phyloP scores from a whole-genome alignment of 2,888 invertebrate genomes.

The Emmelina monodactyla region DNA sequence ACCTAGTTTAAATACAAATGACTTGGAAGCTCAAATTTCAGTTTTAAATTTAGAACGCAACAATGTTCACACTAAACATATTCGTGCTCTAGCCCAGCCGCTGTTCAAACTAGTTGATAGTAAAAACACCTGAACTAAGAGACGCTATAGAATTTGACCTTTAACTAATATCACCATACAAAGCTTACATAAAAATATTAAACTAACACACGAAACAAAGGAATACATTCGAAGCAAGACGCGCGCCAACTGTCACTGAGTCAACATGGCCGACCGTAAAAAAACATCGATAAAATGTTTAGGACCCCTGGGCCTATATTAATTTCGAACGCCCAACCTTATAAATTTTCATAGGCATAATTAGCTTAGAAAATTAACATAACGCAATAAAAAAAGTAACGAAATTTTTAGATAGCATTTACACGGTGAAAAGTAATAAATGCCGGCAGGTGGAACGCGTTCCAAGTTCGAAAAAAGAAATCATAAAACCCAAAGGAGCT shows the following conservation, averaged over 20 bases:
- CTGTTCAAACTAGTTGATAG: too few relatives aligned
- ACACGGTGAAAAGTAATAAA: constrained; percentile 46
- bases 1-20: too few relatives aligned
- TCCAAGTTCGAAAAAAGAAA: constrained; percentile 19
- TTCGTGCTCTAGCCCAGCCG: too few relatives aligned
- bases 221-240: constrained; percentile 46
- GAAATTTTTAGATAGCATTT: constrained; percentile 59
- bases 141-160: constrained; percentile 35
- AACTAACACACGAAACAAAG: constrained; percentile 43
- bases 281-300: constrained; percentile 50
- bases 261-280: constrained; percentile 32
- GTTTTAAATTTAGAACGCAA: too few relatives aligned
- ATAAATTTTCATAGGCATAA: constrained; percentile 64
- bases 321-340: constrained; percentile 48
- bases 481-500: constrained; percentile 21
- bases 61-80: too few relatives aligned
- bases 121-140: too few relatives aligned
- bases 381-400: constrained; percentile 59
- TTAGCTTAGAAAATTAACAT: constrained; percentile 64
- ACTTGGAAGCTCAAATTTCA: too few relatives aligned
- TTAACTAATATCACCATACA: constrained; percentile 41
- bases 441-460: constrained; percentile 41
- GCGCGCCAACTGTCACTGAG: constrained; percentile 54
- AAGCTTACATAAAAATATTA: constrained; percentile 30
- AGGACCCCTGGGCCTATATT: constrained; percentile 49